Conservation (phyloP, 1,140 invertebrate genomes). For the Drosophila auraria region DNA sequence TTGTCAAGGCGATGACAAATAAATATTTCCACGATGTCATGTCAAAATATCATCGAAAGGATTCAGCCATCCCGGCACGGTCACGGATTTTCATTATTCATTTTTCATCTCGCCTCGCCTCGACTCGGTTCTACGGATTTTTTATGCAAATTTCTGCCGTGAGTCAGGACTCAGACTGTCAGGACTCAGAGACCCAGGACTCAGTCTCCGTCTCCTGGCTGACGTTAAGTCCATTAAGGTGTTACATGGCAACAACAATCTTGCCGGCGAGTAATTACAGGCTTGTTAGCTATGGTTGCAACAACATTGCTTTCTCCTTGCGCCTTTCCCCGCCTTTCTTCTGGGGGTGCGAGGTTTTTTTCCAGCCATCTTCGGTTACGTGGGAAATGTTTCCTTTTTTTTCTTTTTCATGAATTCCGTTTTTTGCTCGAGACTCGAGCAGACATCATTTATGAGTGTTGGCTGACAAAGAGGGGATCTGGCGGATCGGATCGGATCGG, state of each 20-base stretch:
- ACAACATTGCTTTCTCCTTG: constrained; percentile 63
- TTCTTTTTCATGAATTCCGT: constrained; percentile 35
- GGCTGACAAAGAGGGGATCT: constrained; percentile 57
- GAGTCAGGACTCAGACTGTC: constrained; percentile 5
- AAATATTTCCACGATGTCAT: constrained; percentile 77
- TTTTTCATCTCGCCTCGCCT: constrained; percentile 20
- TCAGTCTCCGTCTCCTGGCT: constrained; percentile 3
- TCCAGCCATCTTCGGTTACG: constrained; percentile 49
- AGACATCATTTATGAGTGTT: constrained; percentile 67
- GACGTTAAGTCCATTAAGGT: constrained; percentile 71
- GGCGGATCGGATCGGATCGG: constrained; percentile 45
- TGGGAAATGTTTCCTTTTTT: constrained; percentile 70
- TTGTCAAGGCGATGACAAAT: constrained; percentile 61
- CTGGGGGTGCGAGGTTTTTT: constrained; percentile 43
- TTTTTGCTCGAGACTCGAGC: constrained; percentile 6
- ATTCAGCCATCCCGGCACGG: constrained; percentile 24
- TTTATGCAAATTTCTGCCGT: constrained; percentile 69
- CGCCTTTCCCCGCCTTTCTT: constrained; percentile 14
- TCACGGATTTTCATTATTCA: constrained; percentile 33
- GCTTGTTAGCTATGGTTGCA: constrained; percentile 82
- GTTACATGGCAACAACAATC: constrained; percentile 72
- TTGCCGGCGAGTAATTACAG: constrained; percentile 74
- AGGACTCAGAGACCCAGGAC: constrained; percentile 2
- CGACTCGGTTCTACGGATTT: constrained; percentile 22
- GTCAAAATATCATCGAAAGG: constrained; percentile 65